Conservation (phyloP, 2,797 vertebrate species). For the Periophthalmus magnuspinnatus region DNA sequence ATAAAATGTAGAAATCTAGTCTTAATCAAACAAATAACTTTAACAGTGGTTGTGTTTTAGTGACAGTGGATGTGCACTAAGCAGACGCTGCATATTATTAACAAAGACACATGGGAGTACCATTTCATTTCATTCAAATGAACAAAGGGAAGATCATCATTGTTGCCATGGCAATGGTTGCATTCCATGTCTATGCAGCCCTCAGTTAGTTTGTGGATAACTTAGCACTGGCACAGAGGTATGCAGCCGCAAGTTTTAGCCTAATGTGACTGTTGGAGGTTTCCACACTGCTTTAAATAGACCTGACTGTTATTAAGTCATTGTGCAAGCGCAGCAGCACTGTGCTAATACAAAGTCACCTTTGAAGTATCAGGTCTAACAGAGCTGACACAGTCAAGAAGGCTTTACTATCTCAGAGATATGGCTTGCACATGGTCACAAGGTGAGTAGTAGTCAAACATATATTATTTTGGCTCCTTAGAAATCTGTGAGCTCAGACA, state of each 20-base stretch:
- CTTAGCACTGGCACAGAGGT: conserved; percentile 33
- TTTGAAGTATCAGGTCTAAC: conserved; percentile 41
- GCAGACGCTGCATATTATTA: conserved; percentile 41
- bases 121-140: conserved; percentile 49
- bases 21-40: conserved; percentile 21
- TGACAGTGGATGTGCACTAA: conserved; percentile 13
- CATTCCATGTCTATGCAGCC: conserved; percentile 35
- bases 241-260: conserved; percentile 29
- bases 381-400: conserved; percentile 42
- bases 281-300: conserved; percentile 25
- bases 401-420: conserved; percentile 30
- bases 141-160: conserved; percentile 33
- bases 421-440: conserved; percentile 21
- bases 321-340: conserved; percentile 56
- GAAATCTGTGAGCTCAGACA: conserved; percentile 26
- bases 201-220: conserved; percentile 36
- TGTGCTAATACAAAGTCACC: conserved; percentile 52
- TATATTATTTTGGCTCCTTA: conserved; percentile 22
- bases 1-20: conserved; percentile 20
- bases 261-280: conserved; percentile 23
- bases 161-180: conserved; percentile 52
- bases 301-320: conserved; percentile 40
- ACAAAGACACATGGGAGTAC: conserved; percentile 38
- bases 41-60: not conserved
- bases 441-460: conserved; percentile 20